Base-by-base conservation (phyloP, 2,113 vertebrate genomes). In the Alligator mississippiensis region DNA sequence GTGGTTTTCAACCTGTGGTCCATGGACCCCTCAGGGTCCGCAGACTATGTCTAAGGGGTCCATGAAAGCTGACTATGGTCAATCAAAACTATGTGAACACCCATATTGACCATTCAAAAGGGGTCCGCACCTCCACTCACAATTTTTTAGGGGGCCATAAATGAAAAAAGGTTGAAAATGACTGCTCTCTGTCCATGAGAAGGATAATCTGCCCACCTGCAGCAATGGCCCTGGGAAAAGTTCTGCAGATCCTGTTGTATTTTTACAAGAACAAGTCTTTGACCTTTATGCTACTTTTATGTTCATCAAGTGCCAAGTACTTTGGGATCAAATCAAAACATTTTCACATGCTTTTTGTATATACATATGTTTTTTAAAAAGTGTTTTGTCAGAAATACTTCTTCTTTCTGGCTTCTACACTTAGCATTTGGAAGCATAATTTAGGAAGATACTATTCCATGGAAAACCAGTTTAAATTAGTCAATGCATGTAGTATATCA, bases 401-500 rank as follows among this genome's bases (percentile, higher is more conserved):
- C 30, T 16, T 84, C 22, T 3, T 85, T 87, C 28, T 66, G 2
- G 19, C 72, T 95, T 87, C 61, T 87, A 60, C 57, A 30, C 28
- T 82, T 66, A 7, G 11, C 58, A 63, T 82, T 90, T 7, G 2
- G 28, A 93, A 91, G 7, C 5, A 4, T 66, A 72, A 77, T 3
- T 80, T 55, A 90, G 30, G 18, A 77, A 83, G 14, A 19, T 60
- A 66, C 11, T 62, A 11, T 25, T 76, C 0, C 3, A 3, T 9
- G 6, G 10, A 1, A 0, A 30, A 28, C 68, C 38, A 0, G 60
- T 13, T 63, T 18, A 83, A 81, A 90, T 63, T 81, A 92, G 75
- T 25, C 30, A 79, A 38, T 24, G 8, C 61, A 75, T 85, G 92
- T 94, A 68, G 28, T n/a, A 38, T 75, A 79, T 66, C 30, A 64